Conservation (phyloP, 2,113 vertebrate genomes). For the Irena cyanogastra region DNA sequence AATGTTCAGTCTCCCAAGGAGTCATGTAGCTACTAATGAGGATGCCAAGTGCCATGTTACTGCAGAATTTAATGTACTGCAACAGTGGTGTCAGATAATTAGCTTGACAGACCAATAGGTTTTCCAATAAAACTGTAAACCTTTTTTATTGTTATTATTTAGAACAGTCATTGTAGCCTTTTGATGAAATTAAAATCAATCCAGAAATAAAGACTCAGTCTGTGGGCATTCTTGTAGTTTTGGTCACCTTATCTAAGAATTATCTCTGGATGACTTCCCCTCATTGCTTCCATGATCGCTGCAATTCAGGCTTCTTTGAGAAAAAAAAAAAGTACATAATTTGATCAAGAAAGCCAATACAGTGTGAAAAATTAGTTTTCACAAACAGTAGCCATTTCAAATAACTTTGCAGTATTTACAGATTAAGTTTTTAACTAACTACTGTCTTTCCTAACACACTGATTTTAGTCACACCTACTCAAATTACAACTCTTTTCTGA, state of each 20-base stretch:
- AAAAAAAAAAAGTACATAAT: neutral
- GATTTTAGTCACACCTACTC: neutral
- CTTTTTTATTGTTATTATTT: conserved; percentile 24
- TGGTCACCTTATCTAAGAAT: conserved; percentile 4
- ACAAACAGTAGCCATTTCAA: neutral
- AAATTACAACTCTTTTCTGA: neutral
- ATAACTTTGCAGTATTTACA: neutral
- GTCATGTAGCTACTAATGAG: neutral
- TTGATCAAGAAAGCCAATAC: neutral
- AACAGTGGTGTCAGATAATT: conserved; percentile 43
- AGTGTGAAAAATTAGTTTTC: neutral
- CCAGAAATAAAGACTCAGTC: neutral
- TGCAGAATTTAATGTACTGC: conserved; percentile 51
- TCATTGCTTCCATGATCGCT: neutral
- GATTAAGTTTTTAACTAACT: neutral
- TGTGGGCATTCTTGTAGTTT: neutral
- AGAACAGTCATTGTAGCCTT: neutral
- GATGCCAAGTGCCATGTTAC: conserved; percentile 46
- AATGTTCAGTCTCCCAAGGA: neutral
- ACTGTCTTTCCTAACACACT: neutral
- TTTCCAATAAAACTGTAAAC: conserved; percentile 28
- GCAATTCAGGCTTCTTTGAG: neutral
- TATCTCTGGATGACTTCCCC: neutral
- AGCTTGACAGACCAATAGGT: conserved; percentile 43
- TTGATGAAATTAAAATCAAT: conserved; percentile 28